These are phyloP conservation scores for Drosophila yakuba DNA, from an alignment of 1,140 invertebrate genomes.

Conservation along the genomic window DNA sequence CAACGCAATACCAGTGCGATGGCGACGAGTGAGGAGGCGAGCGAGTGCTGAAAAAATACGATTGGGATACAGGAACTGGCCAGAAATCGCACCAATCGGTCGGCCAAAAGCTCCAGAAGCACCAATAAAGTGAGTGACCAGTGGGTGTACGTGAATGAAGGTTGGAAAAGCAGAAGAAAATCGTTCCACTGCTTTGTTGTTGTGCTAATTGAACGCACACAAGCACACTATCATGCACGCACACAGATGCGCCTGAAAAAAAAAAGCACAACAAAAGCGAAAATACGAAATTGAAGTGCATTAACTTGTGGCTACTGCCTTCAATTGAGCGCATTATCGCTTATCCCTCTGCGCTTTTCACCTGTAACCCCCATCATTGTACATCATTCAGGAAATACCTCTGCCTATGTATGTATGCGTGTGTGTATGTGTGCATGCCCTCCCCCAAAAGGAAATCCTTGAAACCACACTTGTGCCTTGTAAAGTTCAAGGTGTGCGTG, in stretches of 20 bases:
- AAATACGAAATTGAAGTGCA: slow-evolving; percentile 45
- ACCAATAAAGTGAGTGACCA: slow-evolving; percentile 51
- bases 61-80: slow-evolving; percentile 19
- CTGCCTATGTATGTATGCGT: neutral
- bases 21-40: slow-evolving; percentile 47
- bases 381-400: neutral
- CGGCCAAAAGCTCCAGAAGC: slow-evolving; percentile 22
- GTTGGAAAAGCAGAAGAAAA: slow-evolving; percentile 18
- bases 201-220: slow-evolving; percentile 57
- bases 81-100: slow-evolving; percentile 17
- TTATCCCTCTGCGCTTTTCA: slow-evolving; percentile 31
- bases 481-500: slow-evolving; percentile 69
- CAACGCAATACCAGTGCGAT: slow-evolving; percentile 53
- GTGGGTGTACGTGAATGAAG: slow-evolving; percentile 23
- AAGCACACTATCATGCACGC: slow-evolving; percentile 7
- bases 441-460: slow-evolving; percentile 54
- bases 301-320: slow-evolving; percentile 27
- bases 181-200: slow-evolving; percentile 65
- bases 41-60: slow-evolving; percentile 46
- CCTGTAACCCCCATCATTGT: slow-evolving; percentile 48
- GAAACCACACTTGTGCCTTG: slow-evolving; percentile 40
- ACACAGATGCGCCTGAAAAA: slow-evolving; percentile 32
- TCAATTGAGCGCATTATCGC: slow-evolving; percentile 12
- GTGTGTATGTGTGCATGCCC: neutral
- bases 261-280: slow-evolving; percentile 69